Evolutionary conservation across 2,888 invertebrate genomes (phyloP).

Genomic region (Anarsia innoxiella): DNA sequence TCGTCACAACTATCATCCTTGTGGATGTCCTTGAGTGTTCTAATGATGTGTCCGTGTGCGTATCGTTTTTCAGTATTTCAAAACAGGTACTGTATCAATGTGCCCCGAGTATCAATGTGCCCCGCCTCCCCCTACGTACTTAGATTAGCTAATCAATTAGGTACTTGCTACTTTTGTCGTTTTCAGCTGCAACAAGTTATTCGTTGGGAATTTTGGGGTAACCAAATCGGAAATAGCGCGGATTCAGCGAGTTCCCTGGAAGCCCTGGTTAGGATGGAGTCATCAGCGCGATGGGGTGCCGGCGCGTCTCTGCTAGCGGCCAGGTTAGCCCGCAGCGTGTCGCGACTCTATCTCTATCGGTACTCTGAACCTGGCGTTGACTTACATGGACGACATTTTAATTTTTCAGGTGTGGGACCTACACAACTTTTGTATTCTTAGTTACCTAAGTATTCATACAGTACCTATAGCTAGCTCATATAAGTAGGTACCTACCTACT

Average conservation of each 20-base stretch:
- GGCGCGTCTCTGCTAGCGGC: conserved; percentile 73
- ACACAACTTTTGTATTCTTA: too few species aligned
- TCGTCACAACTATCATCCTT: too few species aligned
- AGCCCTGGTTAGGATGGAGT: conserved; percentile 70
- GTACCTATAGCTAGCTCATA: too few species aligned
- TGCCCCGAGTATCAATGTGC: too few species aligned
- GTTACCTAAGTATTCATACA: too few species aligned
- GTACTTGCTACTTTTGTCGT: too few species aligned
- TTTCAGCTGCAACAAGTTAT: conserved; percentile 60
- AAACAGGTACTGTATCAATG: too few species aligned
- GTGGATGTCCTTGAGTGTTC: too few species aligned
- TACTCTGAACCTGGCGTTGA: conserved; percentile 66
- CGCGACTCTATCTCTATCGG: conserved; percentile 73
- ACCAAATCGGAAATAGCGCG: conserved; percentile 25
- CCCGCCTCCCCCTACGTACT: too few species aligned
- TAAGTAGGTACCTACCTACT: neutral
- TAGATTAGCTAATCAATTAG: too few species aligned
- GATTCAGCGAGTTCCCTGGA: conserved; percentile 53
- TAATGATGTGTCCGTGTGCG: too few species aligned
- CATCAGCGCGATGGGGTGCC: conserved; percentile 74
- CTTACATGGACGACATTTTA: conserved; percentile 54
- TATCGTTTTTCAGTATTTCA: too few species aligned
- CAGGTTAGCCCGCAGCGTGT: conserved; percentile 61
- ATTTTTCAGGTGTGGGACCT: conserved; percentile 71
- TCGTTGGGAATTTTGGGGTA: conserved; percentile 74